Evolutionary conservation across 2,888 invertebrate genomes (phyloP), one percentile per base, ranked within the genome.

Genomic region (Sussaba pulchella): DNA sequence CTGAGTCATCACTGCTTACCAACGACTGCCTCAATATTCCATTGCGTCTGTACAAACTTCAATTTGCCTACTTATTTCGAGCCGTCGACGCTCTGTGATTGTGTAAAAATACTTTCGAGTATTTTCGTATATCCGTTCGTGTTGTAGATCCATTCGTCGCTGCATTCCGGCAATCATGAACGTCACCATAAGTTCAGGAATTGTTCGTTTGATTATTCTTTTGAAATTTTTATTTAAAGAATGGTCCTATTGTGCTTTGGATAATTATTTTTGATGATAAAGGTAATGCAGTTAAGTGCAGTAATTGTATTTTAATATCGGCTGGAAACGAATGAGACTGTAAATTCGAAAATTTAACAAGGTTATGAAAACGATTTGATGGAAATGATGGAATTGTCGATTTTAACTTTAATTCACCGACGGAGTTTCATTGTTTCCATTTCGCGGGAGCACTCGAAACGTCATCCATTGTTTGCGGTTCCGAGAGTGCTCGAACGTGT

Each of bases 1-100:
- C 63, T 26, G 39, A 21, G 72, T 54, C 43, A 70, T 70, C 70
- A 57, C 43, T 70, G 45, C 36, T 50, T 10, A 17, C 19, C 57
- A 19, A 17, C 70, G 19, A 31, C 57, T 57, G 26, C 57, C 70
- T 43, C 70, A 21, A 57, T 70, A 31, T 26, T 70, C 57, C 31
- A 70, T 70, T 57, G 31, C 43, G 31, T 57, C 43, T 57, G 19
- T 70, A 24, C 43, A 14, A 70, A 57, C 57, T 52, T 17, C 36
- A 39, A 39, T 24, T 19, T 50, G 39, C n/a, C 21, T 24, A 24
- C 63, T 67, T 67, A 52, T 67, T 67, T 67, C 14, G 39, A 17
- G 26, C n/a, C 47, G 47, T 45, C 14, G 10, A 36, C 54, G 26
- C 14, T 45, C n/a, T 45, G 45, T 14, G 14, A 45, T 45, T 14